Base-by-base conservation (phyloP, 2,888 invertebrate species). In the Geophilus truncorum region DNA sequence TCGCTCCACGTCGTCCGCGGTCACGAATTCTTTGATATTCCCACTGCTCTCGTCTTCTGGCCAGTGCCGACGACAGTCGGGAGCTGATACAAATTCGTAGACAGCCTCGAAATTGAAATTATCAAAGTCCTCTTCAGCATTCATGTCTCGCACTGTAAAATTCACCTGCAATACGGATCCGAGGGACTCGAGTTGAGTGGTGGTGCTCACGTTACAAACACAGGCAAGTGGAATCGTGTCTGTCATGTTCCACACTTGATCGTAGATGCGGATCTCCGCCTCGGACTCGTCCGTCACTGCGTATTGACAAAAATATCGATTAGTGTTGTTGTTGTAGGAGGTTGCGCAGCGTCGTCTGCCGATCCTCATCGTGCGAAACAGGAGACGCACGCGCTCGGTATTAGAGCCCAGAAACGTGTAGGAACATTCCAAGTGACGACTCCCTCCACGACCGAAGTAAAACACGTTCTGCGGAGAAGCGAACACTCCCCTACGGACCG, bases 391-490 rank as follows among this genome's bases (percentile, higher is more conserved):
- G 84, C 92, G 88, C 86, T 93, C 92, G 81, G 92, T 90, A 80
- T 90, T 89, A 83, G 90, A 90, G 0, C 92, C 92, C 87, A 93
- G 92, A 85, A 94, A 94, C 85, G 92, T 90, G 85, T 93, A 90
- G 82, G 91, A 90, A 86, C 94, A 94, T 81, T 91, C 92, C 80
- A 94, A 87, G 85, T 93, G 92, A 85, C 91, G 90, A 23, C 92
- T 90, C 0, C 94, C 94, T 15, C 94, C 94, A 84, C 94, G 89
- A 1, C 94, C 94, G 85, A 92, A 94, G 85, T 93, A 91, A 87
- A 94, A 94, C 80, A 94, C 93, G 84, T 93, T 93, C 84, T 91
- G 90, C 7, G 94, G 93, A 32, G 93, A 93, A 85, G 91, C 90
- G 86, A 94, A 92, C 84, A 90, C 88, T 18, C 92, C 92, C 18